Percentiles rank a stretch among this genome's conserved stretches.
Evolutionary conservation across 30 jellyfish, hydroid and myxozoan species (phyloP).

Genomic region (Hydra vulgaris): DNA sequence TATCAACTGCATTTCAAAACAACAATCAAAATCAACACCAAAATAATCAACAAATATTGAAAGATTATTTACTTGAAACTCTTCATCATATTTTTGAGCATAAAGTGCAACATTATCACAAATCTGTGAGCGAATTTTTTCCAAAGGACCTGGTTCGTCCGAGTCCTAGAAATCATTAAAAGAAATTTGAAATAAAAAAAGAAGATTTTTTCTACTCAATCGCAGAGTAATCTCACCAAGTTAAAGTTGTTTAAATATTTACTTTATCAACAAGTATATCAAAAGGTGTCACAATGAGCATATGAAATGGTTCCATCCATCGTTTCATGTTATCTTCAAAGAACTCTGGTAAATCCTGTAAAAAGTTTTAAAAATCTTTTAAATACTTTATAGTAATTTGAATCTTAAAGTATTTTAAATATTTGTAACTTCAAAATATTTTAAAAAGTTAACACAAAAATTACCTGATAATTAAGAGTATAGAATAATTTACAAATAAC

Average conservation of each 20-base stretch:
- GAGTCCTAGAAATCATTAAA: slow-evolving; percentile 33
- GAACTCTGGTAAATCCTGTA: slow-evolving; percentile 84
- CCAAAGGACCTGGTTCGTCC: slow-evolving; percentile 94
- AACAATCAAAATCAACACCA: too few species aligned
- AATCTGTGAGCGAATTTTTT: slow-evolving; percentile 73
- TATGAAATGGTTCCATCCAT: slow-evolving; percentile 92
- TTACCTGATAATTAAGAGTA: slow-evolving; percentile 88
- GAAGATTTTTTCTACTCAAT: background rate
- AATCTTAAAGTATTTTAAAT: background rate
- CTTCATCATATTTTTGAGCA: slow-evolving; percentile 96
- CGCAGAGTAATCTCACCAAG: too few species aligned
- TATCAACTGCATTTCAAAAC: too few species aligned
- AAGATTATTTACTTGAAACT: slow-evolving; percentile 52
- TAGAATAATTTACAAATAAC: slow-evolving; percentile 65
- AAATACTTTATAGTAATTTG: background rate
- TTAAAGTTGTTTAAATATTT: too few species aligned
- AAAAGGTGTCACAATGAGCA: slow-evolving; percentile 56
- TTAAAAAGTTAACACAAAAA: too few species aligned
- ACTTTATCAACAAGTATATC: slow-evolving; percentile 53
- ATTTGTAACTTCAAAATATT: too few species aligned
- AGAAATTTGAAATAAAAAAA: background rate
- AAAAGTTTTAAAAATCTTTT: background rate
- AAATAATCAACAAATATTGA: too few species aligned
- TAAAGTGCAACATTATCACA: slow-evolving; percentile 86
- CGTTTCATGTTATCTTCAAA: slow-evolving; percentile 87